Base-by-base conservation (phyloP, 2,888 invertebrate species). In the Apeira syringaria region DNA sequence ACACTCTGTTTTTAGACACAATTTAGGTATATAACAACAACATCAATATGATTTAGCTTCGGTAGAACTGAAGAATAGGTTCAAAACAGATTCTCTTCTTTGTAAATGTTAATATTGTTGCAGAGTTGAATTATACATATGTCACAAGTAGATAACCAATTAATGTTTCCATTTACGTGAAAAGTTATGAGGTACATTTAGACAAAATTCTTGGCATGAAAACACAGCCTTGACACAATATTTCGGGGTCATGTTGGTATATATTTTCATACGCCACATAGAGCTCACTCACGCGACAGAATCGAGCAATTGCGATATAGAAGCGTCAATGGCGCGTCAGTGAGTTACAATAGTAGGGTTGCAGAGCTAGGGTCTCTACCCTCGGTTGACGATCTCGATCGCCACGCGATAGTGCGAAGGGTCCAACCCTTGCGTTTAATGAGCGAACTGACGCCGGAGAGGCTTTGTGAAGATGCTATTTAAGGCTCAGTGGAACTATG, bases 361-460 rank as follows among this genome's bases (percentile, higher is more conserved):
- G 5, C 29, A 12, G 34, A 57, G 54, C 50, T 61, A 56, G 50
- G 56, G 65, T 71, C 71, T 66, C 63, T 57, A 45, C 50, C 50
- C 55, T 43, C 45, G 50, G 59, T 62, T 67, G 67, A 59, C 60
- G 64, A 57, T 50, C 56, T 51, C 57, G 74, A 77, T 73, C 68
- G 69, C 65, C 74, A 73, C 59, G 59, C 65, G 78, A 80, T 75
- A 74, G 59, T 50, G 48, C 46, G 54, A 44, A 47, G 63, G 69
- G 64, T 62, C 53, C 57, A 61, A 61, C 70, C 67, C 66, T 64
- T 67, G 67, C 47, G 47, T 59, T 67, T 80, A 79, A 80, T 78
- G 71, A 79, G 66, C 60, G 66, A 59, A 53, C 59, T 58, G 58
- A 59, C 53, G 54, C 61, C 55, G 48, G 41, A 45, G 48, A 49